Evolutionary conservation across 2,888 invertebrate genomes (phyloP), one percentile per base, ranked within the genome.

Genomic region (Caenorhabditis sp.): DNA sequence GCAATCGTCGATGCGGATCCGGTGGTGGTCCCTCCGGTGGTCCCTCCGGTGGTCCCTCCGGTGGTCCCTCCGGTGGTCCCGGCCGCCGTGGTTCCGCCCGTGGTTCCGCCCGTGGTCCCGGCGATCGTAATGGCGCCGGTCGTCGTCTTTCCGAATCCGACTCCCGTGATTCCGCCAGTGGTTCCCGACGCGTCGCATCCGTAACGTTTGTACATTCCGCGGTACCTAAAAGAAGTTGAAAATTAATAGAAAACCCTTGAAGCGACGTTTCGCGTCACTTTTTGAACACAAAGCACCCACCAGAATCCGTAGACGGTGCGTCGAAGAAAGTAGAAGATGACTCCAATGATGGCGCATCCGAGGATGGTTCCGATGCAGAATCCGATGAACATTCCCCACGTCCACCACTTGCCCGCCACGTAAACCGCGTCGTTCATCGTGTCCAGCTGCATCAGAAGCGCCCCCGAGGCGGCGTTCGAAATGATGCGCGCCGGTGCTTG

Each of bases 121-220:
- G 24, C 26, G 6, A 65, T 50, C 5, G 73, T 73, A 13, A 56
- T 24, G n/a, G 46, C 53, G 6, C 73, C 73, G 24, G 73, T 73
- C 11, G 46, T 50, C 4, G 73, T 73, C 26, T 55, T 55, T 15
- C 65, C 59, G 39, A 73, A 73, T 26, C 59, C 65, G 32, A 62
- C 39, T 3, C 73, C 73, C 17, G 73, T 73, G 27, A 73, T 11
- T 2, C 73, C 73, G 13, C 52, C 73, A 27, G 65, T 65, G 22
- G 73, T 73, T 11, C 58, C 73, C 2, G 79, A 79, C 0, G 53
- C 72, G 32, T 79, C 79, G 35, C 75, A 75, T 27, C 79, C 75
- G 55, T 79, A 79, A 8, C 79, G 61, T 46, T 72, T 76, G 72
- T 68, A 79, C 75, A 79, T 79, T 76, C 79, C 79, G 13, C 75